These are phyloP conservation scores for Apamea sordens DNA, from an alignment of 2,888 invertebrate species.

Conservation along the genomic window DNA sequence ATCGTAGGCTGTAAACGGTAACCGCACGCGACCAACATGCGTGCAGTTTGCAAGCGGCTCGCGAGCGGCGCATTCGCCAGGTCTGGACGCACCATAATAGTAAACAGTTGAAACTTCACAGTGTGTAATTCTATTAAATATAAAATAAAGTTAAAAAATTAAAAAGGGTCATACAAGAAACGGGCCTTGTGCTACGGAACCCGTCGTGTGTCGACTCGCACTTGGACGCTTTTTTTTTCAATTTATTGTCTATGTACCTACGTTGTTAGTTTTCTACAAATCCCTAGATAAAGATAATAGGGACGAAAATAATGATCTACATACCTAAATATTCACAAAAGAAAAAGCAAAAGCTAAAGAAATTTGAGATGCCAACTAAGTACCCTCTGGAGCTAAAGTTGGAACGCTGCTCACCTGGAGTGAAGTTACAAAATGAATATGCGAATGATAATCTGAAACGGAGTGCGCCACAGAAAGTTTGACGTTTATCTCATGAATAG, in stretches of 20 bases:
- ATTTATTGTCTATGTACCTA: neutral
- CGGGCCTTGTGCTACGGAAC: neutral
- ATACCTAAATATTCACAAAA: neutral
- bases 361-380: slow-evolving; percentile 36
- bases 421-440: slow-evolving; percentile 60
- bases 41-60: too few species aligned
- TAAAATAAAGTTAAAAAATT: too few species aligned
- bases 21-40: too few species aligned
- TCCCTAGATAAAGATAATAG: neutral
- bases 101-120: too few species aligned
- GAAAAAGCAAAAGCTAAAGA: slow-evolving; percentile 21
- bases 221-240: neutral
- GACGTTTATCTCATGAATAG: slow-evolving; percentile 48
- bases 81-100: too few species aligned
- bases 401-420: slow-evolving; percentile 36
- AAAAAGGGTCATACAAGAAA: neutral
- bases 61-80: too few species aligned
- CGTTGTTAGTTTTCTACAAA: neutral
- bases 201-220: neutral
- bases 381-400: slow-evolving; percentile 38
- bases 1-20: too few species aligned
- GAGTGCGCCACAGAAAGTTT: slow-evolving; percentile 49
- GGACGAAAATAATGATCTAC: slow-evolving; percentile 1
- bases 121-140: too few species aligned
- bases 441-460: slow-evolving; percentile 50